phyloP scores from a whole-genome alignment of 2,888 invertebrate genomes.

The Adela reaumurella region DNA sequence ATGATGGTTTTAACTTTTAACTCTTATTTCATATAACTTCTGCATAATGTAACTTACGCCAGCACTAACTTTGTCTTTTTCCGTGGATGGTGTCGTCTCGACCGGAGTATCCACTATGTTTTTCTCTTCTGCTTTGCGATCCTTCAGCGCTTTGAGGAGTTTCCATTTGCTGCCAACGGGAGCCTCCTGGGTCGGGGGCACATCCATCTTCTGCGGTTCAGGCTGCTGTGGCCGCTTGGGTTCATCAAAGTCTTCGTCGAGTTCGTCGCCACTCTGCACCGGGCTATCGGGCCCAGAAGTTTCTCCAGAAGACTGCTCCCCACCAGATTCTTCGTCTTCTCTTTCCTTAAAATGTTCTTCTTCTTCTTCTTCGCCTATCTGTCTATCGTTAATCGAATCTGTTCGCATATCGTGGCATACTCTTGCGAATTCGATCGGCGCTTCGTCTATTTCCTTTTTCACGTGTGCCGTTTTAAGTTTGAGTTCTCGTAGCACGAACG shows the following conservation, averaged over 20 bases:
- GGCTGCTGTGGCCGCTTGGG: constrained; percentile 36
- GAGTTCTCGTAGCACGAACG: constrained; percentile 72
- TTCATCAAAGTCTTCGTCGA: constrained; percentile 62
- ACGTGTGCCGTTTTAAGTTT: constrained; percentile 61
- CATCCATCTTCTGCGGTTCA: constrained; percentile 20
- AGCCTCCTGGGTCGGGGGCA: constrained; percentile 44
- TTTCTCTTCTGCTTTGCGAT: constrained; percentile 85
- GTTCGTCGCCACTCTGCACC: constrained; percentile 68
- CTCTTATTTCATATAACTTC: constrained; percentile 64
- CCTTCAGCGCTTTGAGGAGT: constrained; percentile 82
- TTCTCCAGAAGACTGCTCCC: constrained; percentile 73
- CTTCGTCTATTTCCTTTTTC: constrained; percentile 38
- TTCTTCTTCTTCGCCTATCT: constrained; percentile 18
- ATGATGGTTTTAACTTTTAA: constrained; percentile 59
- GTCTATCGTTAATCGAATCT: constrained; percentile 17
- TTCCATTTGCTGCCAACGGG: constrained; percentile 86
- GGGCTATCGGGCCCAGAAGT: constrained; percentile 89
- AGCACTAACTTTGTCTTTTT: constrained; percentile 68
- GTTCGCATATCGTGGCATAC: constrained; percentile 9
- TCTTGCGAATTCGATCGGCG: constrained; percentile 16
- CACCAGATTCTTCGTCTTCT: constrained; percentile 44
- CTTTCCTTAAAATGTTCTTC: constrained; percentile 36
- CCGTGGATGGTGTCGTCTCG: constrained; percentile 57
- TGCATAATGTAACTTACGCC: constrained; percentile 63
- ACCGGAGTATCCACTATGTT: constrained; percentile 65